Base-by-base conservation (phyloP, 1,140 invertebrate genomes). In the Pissodes strobi region DNA sequence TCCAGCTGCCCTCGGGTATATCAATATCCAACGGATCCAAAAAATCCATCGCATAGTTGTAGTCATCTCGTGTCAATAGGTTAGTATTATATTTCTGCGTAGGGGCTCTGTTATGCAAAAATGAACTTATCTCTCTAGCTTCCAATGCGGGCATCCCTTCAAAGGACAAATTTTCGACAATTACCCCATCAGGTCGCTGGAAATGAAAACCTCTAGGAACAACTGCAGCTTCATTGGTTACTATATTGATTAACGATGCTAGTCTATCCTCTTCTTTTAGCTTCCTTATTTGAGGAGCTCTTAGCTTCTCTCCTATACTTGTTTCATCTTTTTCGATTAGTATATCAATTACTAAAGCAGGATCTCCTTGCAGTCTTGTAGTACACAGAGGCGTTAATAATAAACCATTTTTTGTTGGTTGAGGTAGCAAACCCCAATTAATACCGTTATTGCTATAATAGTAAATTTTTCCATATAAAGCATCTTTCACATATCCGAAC, bases 191-290 rank as follows among this genome's bases (percentile, higher is more conserved):
- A 0, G 84, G 80, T 66, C 82, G 79, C 72, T 89, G 89, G 43
- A 87, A 85, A 46, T 90, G 79, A 9, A 84, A 87, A 1, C 90
- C 90, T 37, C 90, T 81, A 6, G 90, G 90, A 51, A 89, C 83
- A 12, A 91, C 78, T 53, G 83, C 82, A 0, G 84, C 83, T 70
- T 92, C 88, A 13, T 87, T 81, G 58, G 81, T 87, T 25, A 92
- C 90, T 4, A 85, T 81, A 49, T 85, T 80, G 8, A 92, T 82
- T 1, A 84, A 85, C 4, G 87, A 86, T 0, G 88, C 79, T 10
- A 92, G 71, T n/a, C 89, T 82, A 64, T 87, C 86, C 74, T 92
- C 90, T 76, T 93, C 90, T 74, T 90, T 91, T 21, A 92, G 74
- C 58, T 84, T 78, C 53, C 77, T 72, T 51, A 81, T 74, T 25